A percentile compares a stretch with the other conserved stretches of the same genome.
Conservation (phyloP, 2,797 vertebrate genomes). For the Psittacula derbiana region DNA sequence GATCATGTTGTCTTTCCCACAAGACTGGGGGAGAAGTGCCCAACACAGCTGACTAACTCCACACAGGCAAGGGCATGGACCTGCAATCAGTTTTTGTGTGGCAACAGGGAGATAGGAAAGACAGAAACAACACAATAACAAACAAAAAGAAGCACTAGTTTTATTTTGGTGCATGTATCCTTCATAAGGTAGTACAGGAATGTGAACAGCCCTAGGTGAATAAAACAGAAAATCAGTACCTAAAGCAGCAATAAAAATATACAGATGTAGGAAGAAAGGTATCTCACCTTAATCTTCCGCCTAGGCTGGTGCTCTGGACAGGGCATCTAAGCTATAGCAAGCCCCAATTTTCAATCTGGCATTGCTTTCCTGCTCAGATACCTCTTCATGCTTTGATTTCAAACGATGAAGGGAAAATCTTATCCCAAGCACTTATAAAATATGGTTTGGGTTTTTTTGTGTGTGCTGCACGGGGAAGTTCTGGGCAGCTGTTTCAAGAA, state of each 20-base stretch:
- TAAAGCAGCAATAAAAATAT: not conserved
- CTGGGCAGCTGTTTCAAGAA: not conserved
- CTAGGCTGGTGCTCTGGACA: not conserved
- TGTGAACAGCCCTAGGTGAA: not conserved
- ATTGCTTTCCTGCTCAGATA: not conserved
- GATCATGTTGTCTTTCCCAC: not conserved
- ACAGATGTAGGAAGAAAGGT: not conserved
- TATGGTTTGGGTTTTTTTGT: not conserved
- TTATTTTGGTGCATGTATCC: not conserved
- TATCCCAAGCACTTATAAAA: not conserved
- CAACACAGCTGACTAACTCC: not conserved
- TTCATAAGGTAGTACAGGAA: not conserved
- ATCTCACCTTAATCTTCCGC: accelerated
- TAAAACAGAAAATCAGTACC: not conserved
- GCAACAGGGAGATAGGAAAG: not conserved
- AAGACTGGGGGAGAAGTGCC: not conserved
- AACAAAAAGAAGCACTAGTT: not conserved
- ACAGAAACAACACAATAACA: not conserved
- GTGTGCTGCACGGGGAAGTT: not conserved
- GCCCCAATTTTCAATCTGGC: not conserved
- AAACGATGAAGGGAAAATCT: not conserved
- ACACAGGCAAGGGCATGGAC: not conserved
- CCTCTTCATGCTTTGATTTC: not conserved
- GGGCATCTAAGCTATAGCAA: not conserved
- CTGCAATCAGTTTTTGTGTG: not conserved